Evolutionary conservation across 2,113 vertebrate species (phyloP).

Genomic region (Calcarius ornatus): DNA sequence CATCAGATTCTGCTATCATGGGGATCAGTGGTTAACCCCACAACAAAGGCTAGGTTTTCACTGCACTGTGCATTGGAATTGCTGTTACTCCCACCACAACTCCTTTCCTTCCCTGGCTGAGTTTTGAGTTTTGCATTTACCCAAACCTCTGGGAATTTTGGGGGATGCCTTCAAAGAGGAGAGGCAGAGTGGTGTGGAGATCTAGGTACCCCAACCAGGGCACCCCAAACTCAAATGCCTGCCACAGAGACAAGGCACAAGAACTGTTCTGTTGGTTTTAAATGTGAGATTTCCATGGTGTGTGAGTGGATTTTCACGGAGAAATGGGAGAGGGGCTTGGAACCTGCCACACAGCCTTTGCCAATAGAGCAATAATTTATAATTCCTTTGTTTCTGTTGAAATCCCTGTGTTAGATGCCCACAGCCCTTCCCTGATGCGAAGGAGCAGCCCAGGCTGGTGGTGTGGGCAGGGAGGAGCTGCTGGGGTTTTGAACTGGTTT

Average conservation of each 20-base stretch:
- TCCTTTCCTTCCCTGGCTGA: not conserved
- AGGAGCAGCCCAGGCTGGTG: not conserved
- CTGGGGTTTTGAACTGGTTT: not conserved
- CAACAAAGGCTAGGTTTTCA: not conserved
- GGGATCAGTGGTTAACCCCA: not conserved
- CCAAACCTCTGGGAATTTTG: not conserved
- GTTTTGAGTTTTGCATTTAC: not conserved
- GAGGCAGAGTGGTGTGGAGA: not conserved
- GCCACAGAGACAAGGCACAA: not conserved
- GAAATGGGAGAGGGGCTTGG: not conserved
- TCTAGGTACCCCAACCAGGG: not conserved
- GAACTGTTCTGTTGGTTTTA: accelerated
- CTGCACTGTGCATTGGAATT: not conserved
- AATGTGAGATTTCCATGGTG: accelerated
- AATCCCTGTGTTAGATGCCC: not conserved
- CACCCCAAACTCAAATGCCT: not conserved
- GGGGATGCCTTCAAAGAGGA: not conserved
- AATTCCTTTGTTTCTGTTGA: not conserved
- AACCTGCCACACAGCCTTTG: not conserved
- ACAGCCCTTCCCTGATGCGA: not conserved
- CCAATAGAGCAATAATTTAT: not conserved
- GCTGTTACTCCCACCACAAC: not conserved
- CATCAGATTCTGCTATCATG: accelerated
- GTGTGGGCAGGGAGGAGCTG: not conserved
- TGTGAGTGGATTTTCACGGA: not conserved